Evolutionary conservation across 2,797 vertebrate species (phyloP).

Genomic region (Neosilurus hyrtlii): DNA sequence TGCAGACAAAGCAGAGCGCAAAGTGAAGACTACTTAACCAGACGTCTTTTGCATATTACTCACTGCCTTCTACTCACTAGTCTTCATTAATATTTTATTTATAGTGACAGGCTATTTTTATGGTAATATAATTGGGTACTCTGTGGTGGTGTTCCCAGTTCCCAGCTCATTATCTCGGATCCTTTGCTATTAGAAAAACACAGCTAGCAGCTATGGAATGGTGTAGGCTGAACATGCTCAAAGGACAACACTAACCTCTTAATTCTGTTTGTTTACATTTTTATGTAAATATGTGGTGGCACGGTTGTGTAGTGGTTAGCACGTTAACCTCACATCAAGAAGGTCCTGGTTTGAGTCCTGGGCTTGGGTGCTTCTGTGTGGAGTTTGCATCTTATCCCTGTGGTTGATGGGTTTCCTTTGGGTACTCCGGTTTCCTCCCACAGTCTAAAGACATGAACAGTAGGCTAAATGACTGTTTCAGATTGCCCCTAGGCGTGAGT

Average conservation of each 20-base stretch:
- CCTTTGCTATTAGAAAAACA: not conserved
- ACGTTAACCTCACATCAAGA: too few relatives aligned
- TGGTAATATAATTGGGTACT: not conserved
- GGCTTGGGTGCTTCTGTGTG: too few relatives aligned
- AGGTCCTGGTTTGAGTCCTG: too few relatives aligned
- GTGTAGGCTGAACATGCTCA: not conserved
- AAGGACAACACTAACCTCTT: not conserved
- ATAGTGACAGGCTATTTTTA: not conserved
- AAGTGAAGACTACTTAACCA: not conserved
- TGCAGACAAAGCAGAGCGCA: not conserved
- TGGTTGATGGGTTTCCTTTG: too few relatives aligned
- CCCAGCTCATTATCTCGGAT: not conserved
- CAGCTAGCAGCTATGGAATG: not conserved
- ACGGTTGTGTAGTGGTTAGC: too few relatives aligned
- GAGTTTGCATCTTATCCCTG: too few relatives aligned
- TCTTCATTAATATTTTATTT: not conserved
- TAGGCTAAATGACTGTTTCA: too few relatives aligned
- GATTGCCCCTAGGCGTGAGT: too few relatives aligned
- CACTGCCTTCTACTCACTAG: not conserved
- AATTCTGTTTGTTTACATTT: not conserved
- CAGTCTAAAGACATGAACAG: too few relatives aligned
- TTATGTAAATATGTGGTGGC: not conserved
- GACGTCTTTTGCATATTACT: not conserved
- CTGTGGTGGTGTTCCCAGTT: not conserved
- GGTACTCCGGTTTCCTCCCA: too few relatives aligned